phyloP scores from a whole-genome alignment of 2,888 invertebrate genomes.

The Pseudeuparius sepicola region DNA sequence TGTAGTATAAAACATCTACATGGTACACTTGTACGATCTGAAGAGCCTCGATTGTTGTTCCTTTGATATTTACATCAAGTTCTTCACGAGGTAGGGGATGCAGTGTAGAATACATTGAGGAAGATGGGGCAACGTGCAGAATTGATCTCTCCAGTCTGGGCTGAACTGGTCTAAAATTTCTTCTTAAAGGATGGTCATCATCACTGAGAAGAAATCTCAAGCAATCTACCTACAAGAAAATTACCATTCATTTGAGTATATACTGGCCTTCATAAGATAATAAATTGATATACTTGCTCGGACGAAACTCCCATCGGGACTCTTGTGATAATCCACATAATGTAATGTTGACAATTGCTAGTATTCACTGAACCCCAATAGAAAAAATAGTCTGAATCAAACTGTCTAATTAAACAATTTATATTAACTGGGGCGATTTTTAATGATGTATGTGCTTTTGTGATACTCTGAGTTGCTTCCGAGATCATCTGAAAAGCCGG shows the following conservation, averaged over 20 bases:
- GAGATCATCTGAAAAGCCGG: conserved; percentile 38
- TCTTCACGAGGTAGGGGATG: conserved; percentile 30
- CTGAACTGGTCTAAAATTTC: conserved; percentile 47
- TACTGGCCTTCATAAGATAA: background rate
- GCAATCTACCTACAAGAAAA: conserved; percentile 40
- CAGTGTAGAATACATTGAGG: conserved; percentile 42
- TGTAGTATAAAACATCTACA: too few species aligned
- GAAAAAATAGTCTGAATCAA: conserved; percentile 51
- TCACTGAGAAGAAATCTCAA: conserved; percentile 45
- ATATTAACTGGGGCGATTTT: conserved; percentile 37
- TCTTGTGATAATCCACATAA: conserved; percentile 55
- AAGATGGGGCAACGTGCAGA: conserved; percentile 47
- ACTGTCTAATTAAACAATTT: conserved; percentile 46
- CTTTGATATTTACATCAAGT: too few species aligned
- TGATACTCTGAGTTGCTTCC: conserved; percentile 43
- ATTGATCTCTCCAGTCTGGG: conserved; percentile 38
- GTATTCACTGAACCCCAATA: conserved; percentile 52
- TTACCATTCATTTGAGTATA: background rate
- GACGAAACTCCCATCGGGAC: conserved; percentile 46
- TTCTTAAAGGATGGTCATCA: conserved; percentile 38
- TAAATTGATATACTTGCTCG: conserved; percentile 44
- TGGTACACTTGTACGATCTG: too few species aligned
- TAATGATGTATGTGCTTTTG: conserved; percentile 42
- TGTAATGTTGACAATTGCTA: conserved; percentile 38
- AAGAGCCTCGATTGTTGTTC: too few species aligned